These are phyloP conservation scores for Aphidius gifuensis DNA, from an alignment of 1,140 invertebrate genomes.

Conservation along the genomic window DNA sequence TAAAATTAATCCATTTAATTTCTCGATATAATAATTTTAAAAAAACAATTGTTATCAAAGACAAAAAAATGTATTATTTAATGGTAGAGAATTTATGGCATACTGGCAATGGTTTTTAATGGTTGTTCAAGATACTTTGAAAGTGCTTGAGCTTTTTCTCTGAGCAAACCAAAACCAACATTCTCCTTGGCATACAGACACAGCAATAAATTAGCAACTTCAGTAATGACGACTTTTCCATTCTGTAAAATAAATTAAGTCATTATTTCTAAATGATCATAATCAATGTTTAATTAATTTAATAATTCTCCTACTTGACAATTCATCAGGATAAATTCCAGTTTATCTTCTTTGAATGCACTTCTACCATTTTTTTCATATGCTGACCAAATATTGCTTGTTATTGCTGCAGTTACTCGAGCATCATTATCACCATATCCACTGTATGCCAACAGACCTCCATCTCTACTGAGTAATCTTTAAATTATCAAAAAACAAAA, in stretches of 20 bases:
- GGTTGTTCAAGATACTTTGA: conserved; percentile 84
- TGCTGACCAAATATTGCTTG: conserved; percentile 93
- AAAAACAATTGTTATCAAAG: too few relatives aligned
- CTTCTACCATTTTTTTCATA: conserved; percentile 90
- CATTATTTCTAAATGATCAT: too few relatives aligned
- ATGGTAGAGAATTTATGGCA: conserved; percentile 42
- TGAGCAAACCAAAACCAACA: conserved; percentile 87
- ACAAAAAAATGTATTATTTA: conserved; percentile 5
- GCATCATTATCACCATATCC: conserved; percentile 93
- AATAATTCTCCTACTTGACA: conserved; percentile 63
- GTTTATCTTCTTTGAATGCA: conserved; percentile 85
- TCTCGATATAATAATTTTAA: too few relatives aligned
- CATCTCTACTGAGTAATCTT: conserved; percentile 89
- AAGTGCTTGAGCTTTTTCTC: conserved; percentile 85
- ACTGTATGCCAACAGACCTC: conserved; percentile 87
- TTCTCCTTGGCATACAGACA: conserved; percentile 87
- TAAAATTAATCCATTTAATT: too few relatives aligned
- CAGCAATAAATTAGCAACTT: conserved; percentile 77
- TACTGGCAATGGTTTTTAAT: conserved; percentile 75
- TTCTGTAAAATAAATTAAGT: conserved; percentile 54
- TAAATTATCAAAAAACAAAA: conserved; percentile 13
- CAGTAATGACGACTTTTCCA: conserved; percentile 68
- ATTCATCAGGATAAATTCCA: conserved; percentile 84
- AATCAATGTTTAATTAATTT: too few relatives aligned
- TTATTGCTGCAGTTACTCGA: conserved; percentile 89